Conservation (phyloP, 1,140 invertebrate species). For the Drosophila parvula region DNA sequence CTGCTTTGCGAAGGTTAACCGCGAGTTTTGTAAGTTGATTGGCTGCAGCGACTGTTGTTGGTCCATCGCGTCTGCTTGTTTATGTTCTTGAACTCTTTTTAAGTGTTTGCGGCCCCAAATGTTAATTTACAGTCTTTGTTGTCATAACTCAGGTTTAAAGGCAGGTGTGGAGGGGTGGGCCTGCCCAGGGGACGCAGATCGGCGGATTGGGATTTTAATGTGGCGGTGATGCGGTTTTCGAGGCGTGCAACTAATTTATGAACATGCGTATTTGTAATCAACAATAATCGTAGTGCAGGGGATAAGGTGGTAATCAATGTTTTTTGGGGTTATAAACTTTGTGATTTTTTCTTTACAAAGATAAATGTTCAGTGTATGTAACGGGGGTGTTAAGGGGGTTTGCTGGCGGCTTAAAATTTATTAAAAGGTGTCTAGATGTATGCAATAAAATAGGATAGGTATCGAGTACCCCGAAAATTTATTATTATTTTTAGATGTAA, state of each 20-base stretch:
- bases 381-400: not conserved
- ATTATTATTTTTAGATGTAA: too few species aligned
- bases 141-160: constrained; percentile 58
- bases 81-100: constrained; percentile 80
- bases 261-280: constrained; percentile 1
- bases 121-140: constrained; percentile 70
- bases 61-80: constrained; percentile 53
- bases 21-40: constrained; percentile 69
- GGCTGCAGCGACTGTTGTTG: constrained; percentile 43
- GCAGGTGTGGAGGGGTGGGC: constrained; percentile 6
- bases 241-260: constrained; percentile 24
- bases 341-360: not conserved
- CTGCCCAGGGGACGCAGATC: not conserved
- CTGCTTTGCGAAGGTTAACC: constrained; percentile 41
- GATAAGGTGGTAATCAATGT: not conserved
- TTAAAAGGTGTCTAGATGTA: not conserved
- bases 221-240: constrained; percentile 11
- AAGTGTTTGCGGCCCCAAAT: constrained; percentile 59
- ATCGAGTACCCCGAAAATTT: not conserved
- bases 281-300: not conserved
- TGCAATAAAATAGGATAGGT: not conserved
- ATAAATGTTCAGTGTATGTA: not conserved
- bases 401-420: not conserved
- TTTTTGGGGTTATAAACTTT: not conserved
- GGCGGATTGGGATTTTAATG: constrained; percentile 1